Conservation (phyloP, 1,140 invertebrate genomes). For the Ooceraea biroi region DNA sequence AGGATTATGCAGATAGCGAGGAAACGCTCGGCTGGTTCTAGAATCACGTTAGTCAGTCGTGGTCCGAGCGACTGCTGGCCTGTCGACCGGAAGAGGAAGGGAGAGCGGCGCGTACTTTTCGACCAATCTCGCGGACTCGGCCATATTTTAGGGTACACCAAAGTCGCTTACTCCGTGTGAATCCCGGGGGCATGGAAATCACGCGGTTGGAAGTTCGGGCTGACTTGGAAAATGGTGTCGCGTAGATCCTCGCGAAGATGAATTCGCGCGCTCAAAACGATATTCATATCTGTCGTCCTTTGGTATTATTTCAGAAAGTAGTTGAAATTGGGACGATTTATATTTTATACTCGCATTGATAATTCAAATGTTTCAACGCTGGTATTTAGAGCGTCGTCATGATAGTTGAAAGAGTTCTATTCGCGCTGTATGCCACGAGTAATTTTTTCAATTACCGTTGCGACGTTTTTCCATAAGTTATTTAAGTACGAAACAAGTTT, state of each 20-base stretch:
- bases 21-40: constrained; percentile 50
- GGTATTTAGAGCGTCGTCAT: not conserved
- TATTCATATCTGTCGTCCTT: constrained; percentile 42
- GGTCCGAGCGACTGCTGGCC: not conserved
- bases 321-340: constrained; percentile 27
- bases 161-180: constrained; percentile 51
- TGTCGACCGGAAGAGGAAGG: constrained; percentile 47
- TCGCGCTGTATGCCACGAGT: too few species aligned
- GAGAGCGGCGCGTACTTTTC: constrained; percentile 33
- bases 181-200: constrained; percentile 48
- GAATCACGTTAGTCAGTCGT: constrained; percentile 47
- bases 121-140: constrained; percentile 35
- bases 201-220: constrained; percentile 43
- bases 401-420: too few species aligned
- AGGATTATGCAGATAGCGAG: constrained; percentile 59
- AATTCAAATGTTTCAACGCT: not conserved
- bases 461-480: too few species aligned
- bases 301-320: constrained; percentile 14
- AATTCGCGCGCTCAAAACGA: constrained; percentile 16
- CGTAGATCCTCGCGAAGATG: constrained; percentile 48
- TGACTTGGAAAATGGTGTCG: constrained; percentile 28
- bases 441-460: too few species aligned
- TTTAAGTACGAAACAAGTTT: not conserved
- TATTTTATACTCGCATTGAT: not conserved
- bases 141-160: constrained; percentile 46